These are phyloP conservation scores for Menidia menidia DNA, from an alignment of 2,797 vertebrate species.

Conservation along the genomic window DNA sequence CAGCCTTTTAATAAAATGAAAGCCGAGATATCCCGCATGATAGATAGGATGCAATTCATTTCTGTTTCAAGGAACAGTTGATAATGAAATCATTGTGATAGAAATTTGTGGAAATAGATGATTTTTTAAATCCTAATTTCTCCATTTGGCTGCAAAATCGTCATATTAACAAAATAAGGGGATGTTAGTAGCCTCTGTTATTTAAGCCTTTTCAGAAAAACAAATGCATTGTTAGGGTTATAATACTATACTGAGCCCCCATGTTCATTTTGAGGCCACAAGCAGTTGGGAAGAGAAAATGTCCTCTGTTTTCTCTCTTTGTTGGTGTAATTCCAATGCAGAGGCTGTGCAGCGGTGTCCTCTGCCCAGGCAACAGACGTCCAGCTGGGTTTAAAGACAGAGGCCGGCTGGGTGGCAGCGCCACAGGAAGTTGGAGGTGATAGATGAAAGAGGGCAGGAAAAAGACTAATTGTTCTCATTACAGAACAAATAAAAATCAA, in stretches of 20 bases:
- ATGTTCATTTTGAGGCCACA: conserved; percentile 10
- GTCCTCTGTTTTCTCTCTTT: conserved; percentile 23
- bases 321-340: conserved; percentile 17
- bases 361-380: conserved; percentile 47
- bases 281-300: conserved; percentile 11
- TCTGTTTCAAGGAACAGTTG: conserved; percentile 45
- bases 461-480: conserved; percentile 85
- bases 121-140: conserved; percentile 17
- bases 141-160: conserved; percentile 10
- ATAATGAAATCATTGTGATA: conserved; percentile 41
- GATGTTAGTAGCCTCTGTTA: background rate
- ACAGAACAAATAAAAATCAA: conserved; percentile 82
- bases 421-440: conserved; percentile 60
- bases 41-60: conserved; percentile 57
- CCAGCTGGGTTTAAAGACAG: conserved; percentile 57
- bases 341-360: conserved; percentile 36
- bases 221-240: background rate
- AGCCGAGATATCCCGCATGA: conserved; percentile 53
- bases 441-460: conserved; percentile 74
- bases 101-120: conserved; percentile 23
- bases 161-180: conserved; percentile 7
- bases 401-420: conserved; percentile 53
- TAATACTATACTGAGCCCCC: background rate
- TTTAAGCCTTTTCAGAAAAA: background rate
- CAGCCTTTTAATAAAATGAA: conserved; percentile 62